Conservation (phyloP, 2,113 vertebrate genomes). For the Mystacornis crossleyi region DNA sequence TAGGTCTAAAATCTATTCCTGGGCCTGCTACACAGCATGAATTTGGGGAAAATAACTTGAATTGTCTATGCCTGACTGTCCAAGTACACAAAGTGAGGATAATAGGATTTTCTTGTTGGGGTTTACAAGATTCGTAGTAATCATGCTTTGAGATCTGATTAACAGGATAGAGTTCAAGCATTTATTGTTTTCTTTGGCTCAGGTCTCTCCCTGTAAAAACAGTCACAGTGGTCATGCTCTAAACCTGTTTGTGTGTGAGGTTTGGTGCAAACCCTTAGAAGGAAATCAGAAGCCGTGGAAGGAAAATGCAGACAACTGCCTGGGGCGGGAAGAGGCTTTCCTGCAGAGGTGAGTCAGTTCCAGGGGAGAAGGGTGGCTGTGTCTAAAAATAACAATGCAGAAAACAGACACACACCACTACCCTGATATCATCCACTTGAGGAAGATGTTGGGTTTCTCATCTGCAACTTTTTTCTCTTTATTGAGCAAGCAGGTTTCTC, state of each 20-base stretch:
- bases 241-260: neutral
- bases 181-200: conserved; percentile 17
- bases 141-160: neutral
- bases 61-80: neutral
- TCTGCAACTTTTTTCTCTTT: neutral
- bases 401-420: neutral
- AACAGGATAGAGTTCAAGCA: neutral
- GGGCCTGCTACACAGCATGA: neutral
- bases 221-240: neutral
- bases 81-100: neutral
- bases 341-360: conserved; percentile 54
- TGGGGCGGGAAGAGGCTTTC: neutral
- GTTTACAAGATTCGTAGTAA: neutral
- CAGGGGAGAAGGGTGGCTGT: neutral
- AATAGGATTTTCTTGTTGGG: neutral
- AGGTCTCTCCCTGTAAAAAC: neutral
- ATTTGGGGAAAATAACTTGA: neutral
- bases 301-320: neutral
- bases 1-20: neutral
- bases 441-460: neutral
- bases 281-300: neutral
- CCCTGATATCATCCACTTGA: fast-evolving
- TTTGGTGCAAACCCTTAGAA: neutral
- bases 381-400: neutral
- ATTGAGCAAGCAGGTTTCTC: neutral